Evolutionary conservation across 2,797 vertebrate genomes (phyloP).

Genomic region (Chaetophractus vellerosus): DNA sequence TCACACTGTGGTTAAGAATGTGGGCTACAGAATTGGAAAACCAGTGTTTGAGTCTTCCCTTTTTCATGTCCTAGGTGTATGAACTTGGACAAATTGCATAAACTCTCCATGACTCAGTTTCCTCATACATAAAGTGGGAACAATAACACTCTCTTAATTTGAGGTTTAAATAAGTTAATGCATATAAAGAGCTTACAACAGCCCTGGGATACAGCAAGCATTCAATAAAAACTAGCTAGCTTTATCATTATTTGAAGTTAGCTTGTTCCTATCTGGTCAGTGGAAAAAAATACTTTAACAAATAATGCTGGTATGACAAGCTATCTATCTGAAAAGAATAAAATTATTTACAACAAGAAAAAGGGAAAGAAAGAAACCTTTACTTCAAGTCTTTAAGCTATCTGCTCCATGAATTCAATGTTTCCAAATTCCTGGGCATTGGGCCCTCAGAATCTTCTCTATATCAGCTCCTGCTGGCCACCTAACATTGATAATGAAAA

Average conservation of each 20-base stretch:
- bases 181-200: neutral
- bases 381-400: neutral
- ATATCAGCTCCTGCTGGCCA: neutral
- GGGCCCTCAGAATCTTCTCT: neutral
- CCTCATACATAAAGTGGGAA: neutral
- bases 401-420: neutral
- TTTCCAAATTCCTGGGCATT: neutral
- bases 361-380: neutral
- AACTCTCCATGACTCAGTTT: neutral
- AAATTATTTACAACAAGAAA: neutral
- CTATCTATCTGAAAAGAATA: neutral
- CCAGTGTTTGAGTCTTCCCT: neutral
- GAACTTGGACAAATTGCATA: neutral
- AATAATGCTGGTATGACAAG: neutral
- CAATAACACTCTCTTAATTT: neutral
- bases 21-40: neutral
- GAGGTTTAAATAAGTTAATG: neutral
- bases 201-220: neutral
- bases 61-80: neutral
- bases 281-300: neutral
- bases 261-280: neutral
- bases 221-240: neutral
- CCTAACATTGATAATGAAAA: too few species aligned
- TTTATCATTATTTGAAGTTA: slow-evolving; percentile 9
- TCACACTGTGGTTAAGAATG: neutral